Evolutionary conservation across 2,797 vertebrate genomes (phyloP).

Genomic region (Threskiornis aethiopicus): DNA sequence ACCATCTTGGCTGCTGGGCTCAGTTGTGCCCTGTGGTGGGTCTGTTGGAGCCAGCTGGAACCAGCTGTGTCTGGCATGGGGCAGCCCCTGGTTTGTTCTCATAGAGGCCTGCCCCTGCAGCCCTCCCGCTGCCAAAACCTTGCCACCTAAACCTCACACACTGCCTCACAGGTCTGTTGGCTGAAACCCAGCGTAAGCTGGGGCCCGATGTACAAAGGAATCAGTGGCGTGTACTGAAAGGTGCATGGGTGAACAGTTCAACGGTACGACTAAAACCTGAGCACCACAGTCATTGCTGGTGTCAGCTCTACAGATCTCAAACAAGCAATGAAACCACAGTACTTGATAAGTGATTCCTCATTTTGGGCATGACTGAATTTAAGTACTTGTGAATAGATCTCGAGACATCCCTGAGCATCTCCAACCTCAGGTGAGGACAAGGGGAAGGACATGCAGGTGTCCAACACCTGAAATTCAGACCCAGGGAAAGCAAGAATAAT

Average conservation of each 20-base stretch:
- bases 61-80: not conserved
- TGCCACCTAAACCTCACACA: not conserved
- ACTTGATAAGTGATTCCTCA: not conserved
- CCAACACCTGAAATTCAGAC: not conserved
- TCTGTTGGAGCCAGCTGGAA: not conserved
- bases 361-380: not conserved
- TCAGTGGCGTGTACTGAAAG: not conserved
- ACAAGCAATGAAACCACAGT: not conserved
- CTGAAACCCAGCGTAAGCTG: not conserved
- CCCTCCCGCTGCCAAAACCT: not conserved
- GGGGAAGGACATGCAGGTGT: fast-evolving
- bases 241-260: fast-evolving
- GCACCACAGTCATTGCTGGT: not conserved
- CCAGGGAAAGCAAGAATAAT: not conserved
- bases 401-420: not conserved
- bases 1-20: not conserved
- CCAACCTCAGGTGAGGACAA: not conserved
- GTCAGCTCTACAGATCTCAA: not conserved
- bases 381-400: not conserved
- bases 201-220: not conserved
- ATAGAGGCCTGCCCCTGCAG: not conserved
- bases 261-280: fast-evolving
- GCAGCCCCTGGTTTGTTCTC: not conserved
- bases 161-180: not conserved
- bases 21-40: not conserved